A percentile compares a stretch with the other conserved stretches of the same genome.
Conservation (phyloP, 2,113 vertebrate genomes). For the Dunckerocampus dactyliophorus region DNA sequence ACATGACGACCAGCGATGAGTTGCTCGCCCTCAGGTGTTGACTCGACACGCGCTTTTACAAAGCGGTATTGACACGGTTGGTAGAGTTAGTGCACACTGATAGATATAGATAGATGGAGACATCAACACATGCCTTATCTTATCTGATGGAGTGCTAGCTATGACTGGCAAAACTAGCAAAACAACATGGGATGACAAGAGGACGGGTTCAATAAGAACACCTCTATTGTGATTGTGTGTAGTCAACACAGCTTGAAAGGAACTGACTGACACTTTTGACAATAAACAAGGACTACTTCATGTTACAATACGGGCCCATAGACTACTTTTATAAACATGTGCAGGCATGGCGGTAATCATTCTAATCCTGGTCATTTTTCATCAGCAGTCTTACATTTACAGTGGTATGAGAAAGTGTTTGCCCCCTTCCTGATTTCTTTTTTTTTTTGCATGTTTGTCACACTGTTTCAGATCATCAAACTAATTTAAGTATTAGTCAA, state of each 20-base stretch:
- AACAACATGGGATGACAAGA: constrained; percentile 72
- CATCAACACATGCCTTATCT: constrained; percentile 65
- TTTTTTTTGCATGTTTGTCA: too few relatives aligned
- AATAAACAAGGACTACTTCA: constrained; percentile 36
- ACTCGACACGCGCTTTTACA: constrained; percentile 55
- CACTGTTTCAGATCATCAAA: too few relatives aligned
- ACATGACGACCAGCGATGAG: constrained; percentile 51
- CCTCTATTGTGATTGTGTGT: constrained; percentile 61
- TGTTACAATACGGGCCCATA: constrained; percentile 34
- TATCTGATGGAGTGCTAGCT: constrained; percentile 76
- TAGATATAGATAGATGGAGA: constrained; percentile 17
- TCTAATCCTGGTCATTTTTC: background rate
- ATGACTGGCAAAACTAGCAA: constrained; percentile 80
- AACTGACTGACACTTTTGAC: constrained; percentile 34
- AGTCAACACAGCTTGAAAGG: constrained; percentile 40
- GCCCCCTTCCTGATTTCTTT: too few relatives aligned
- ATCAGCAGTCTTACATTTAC: too few relatives aligned
- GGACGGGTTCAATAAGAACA: constrained; percentile 48
- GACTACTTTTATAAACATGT: constrained; percentile 43
- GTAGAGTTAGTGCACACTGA: constrained; percentile 39
- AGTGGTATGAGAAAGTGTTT: too few relatives aligned
- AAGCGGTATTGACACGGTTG: constrained; percentile 67
- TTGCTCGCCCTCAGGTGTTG: constrained; percentile 69
- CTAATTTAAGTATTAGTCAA: too few relatives aligned
- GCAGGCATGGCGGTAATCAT: background rate